Percentiles rank a stretch among this genome's conserved stretches.
Evolutionary conservation across 2,888 invertebrate species (phyloP).

Genomic region (Oxytorus armatus): DNA sequence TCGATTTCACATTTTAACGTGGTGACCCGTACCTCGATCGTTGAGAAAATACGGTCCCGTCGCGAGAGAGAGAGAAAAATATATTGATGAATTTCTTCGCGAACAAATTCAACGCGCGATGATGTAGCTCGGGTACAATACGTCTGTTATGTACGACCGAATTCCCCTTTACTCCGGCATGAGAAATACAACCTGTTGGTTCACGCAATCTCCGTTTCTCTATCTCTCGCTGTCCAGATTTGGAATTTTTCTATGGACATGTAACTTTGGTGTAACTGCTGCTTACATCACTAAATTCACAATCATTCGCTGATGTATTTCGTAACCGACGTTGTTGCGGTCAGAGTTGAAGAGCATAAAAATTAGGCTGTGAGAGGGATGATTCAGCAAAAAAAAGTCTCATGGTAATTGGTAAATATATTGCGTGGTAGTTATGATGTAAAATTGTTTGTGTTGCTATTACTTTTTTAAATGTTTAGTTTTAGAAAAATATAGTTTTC

Average conservation of each 20-base stretch:
- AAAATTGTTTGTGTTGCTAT: too few relatives aligned
- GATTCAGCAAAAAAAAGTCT: slow-evolving; percentile 8
- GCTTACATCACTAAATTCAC: slow-evolving; percentile 23
- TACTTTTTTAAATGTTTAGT: too few relatives aligned
- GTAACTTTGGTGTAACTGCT: slow-evolving; percentile 1
- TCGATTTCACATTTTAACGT: slow-evolving; percentile 65
- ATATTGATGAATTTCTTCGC: slow-evolving; percentile 56
- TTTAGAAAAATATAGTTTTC: too few relatives aligned
- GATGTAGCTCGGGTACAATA: slow-evolving; percentile 13
- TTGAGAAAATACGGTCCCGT: slow-evolving; percentile 46
- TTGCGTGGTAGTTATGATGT: too few relatives aligned
- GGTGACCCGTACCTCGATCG: background rate
- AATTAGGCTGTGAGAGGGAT: slow-evolving; percentile 3
- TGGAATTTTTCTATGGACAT: slow-evolving; percentile 5
- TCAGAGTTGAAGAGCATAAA: background rate
- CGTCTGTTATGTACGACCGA: background rate
- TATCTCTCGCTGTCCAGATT: background rate
- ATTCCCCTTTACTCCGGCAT: background rate
- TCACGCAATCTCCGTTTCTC: background rate
- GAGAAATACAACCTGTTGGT: background rate
- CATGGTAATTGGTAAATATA: background rate
- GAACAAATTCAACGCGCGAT: slow-evolving; percentile 30
- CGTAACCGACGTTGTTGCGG: background rate
- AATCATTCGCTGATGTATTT: background rate
- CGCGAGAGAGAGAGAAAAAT: too few relatives aligned